phyloP scores from a whole-genome alignment of 1,140 invertebrate genomes.

The Neodiprion virginianus region DNA sequence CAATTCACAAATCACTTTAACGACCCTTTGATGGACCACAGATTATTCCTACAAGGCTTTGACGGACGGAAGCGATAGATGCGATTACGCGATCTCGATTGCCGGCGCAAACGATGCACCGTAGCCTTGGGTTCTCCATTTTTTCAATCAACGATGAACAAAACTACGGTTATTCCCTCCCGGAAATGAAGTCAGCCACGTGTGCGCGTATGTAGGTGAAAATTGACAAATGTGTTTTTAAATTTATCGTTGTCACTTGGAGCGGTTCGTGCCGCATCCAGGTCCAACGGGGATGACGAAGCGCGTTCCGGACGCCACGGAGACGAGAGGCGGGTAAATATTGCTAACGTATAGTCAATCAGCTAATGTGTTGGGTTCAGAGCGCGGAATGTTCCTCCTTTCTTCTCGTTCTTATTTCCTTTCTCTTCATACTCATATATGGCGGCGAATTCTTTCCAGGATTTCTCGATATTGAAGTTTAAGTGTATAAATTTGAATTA shows the following conservation, averaged over 20 bases:
- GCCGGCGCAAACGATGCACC: not conserved
- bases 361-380: not conserved
- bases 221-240: slow-evolving; percentile 1
- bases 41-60: not conserved
- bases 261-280: not conserved
- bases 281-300: not conserved
- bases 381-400: no score
- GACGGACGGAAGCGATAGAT: not conserved
- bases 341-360: slow-evolving; percentile 7
- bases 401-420: no score
- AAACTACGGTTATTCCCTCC: not conserved
- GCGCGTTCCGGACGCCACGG: not conserved
- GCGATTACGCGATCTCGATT: not conserved
- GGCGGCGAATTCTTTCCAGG: not conserved
- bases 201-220: not conserved
- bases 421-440: not conserved
- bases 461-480: not conserved
- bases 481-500: slow-evolving; percentile 51
- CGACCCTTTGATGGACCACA: slow-evolving; percentile 49
- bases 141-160: not conserved
- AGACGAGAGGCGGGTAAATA: not conserved
- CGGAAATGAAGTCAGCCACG: no score
- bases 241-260: not conserved
- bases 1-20: slow-evolving; percentile 54
- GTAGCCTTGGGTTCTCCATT: not conserved